Conservation (phyloP, 2,113 vertebrate genomes). For the Rhegmatorhina hoffmannsi region DNA sequence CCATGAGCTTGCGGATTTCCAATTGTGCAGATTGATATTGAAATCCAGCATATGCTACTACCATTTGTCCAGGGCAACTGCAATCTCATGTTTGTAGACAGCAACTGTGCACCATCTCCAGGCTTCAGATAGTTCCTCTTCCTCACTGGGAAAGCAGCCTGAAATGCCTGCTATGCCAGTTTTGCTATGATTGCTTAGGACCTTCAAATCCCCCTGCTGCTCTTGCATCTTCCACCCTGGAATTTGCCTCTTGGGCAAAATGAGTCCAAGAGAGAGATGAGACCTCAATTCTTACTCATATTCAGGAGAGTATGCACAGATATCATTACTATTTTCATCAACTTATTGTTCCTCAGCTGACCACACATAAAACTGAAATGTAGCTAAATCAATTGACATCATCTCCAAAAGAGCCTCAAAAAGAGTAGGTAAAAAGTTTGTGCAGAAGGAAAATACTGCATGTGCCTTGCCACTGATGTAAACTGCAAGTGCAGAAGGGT, state of each 20-base stretch:
- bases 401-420: background rate
- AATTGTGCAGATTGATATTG: background rate
- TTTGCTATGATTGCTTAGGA: background rate
- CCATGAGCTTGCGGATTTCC: background rate
- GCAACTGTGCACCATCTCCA: background rate
- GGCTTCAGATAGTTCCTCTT: background rate
- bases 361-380: background rate
- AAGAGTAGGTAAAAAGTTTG: background rate
- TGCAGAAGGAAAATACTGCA: background rate
- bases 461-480: background rate
- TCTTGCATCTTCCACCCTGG: background rate
- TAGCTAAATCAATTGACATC: background rate
- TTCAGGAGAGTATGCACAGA: background rate
- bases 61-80: background rate
- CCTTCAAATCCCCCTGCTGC: background rate
- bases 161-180: fast-evolving
- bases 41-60: background rate
- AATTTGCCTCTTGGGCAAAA: background rate
- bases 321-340: background rate
- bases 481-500: background rate
- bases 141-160: background rate
- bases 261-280: background rate
- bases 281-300: background rate
- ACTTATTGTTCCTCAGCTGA: background rate
- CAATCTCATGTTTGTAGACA: fast-evolving